Conservation (phyloP, 2,888 invertebrate genomes). For the Brassicogethes aeneus region DNA sequence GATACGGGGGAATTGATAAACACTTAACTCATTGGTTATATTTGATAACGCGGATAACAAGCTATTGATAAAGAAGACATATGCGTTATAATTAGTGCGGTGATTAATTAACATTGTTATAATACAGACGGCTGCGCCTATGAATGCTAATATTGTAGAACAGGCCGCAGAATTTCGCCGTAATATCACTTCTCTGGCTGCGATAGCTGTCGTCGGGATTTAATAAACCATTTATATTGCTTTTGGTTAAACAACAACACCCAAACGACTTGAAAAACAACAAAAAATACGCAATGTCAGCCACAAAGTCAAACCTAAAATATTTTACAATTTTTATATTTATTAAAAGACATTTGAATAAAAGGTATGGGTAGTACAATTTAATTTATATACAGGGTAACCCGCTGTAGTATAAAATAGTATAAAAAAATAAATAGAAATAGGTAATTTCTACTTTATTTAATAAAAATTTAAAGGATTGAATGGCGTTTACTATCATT, state of each 20-base stretch:
- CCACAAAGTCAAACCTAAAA: too few species aligned
- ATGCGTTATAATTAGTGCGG: constrained; percentile 33
- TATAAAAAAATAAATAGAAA: too few species aligned
- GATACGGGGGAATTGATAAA: constrained; percentile 3
- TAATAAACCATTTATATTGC: constrained; percentile 26
- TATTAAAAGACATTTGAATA: too few species aligned
- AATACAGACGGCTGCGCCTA: constrained; percentile 35
- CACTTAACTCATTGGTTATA: constrained; percentile 3
- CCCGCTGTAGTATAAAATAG: too few species aligned
- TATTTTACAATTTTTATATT: too few species aligned
- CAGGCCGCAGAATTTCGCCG: constrained; percentile 25
- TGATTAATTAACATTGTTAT: constrained; percentile 40
- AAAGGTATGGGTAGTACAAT: too few species aligned
- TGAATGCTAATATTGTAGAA: constrained; percentile 37
- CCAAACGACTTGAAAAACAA: constrained; percentile 12
- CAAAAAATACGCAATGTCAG: background rate
- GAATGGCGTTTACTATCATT: too few species aligned
- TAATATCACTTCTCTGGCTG: constrained; percentile 21
- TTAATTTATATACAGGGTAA: too few species aligned
- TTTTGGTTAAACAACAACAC: constrained; percentile 12
- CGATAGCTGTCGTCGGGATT: constrained; percentile 28
- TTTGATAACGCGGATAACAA: constrained; percentile 15
- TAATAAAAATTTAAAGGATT: too few species aligned
- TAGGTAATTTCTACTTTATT: too few species aligned
- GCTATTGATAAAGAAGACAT: constrained; percentile 25